Evolutionary conservation across 2,888 invertebrate genomes (phyloP).

Genomic region (Ochropleura plecta): DNA sequence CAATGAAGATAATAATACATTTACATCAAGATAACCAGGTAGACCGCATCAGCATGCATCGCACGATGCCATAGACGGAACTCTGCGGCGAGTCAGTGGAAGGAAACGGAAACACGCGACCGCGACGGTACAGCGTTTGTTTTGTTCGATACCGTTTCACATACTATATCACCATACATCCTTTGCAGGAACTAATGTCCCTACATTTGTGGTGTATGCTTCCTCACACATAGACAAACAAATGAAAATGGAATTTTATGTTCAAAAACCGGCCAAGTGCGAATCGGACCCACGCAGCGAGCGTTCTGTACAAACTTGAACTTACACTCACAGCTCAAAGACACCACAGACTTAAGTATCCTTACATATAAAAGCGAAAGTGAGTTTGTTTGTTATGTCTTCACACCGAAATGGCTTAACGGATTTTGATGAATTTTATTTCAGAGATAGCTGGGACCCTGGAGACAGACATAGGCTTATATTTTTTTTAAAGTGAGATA

Average conservation of each 20-base stretch:
- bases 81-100: slow-evolving; percentile 74
- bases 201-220: neutral
- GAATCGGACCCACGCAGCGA: too few species aligned
- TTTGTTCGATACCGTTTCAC: slow-evolving; percentile 69
- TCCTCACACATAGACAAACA: neutral
- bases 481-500: too few species aligned
- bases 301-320: too few species aligned
- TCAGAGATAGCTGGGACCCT: too few species aligned
- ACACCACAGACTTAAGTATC: too few species aligned
- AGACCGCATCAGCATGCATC: slow-evolving; percentile 70
- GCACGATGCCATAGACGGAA: slow-evolving; percentile 71
- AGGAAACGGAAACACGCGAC: slow-evolving; percentile 77
- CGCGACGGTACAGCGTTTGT: slow-evolving; percentile 67
- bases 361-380: too few species aligned
- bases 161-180: slow-evolving; percentile 50
- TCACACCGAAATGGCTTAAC: too few species aligned
- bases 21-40: slow-evolving; percentile 51
- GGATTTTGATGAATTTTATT: too few species aligned
- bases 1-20: slow-evolving; percentile 59
- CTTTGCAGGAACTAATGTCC: slow-evolving; percentile 13
- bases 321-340: too few species aligned
- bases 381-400: too few species aligned
- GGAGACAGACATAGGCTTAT: too few species aligned
- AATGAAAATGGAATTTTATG: slow-evolving; percentile 5
- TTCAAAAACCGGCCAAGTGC: neutral